phyloP scores from a whole-genome alignment of 1,140 invertebrate species.

The Eumaeus atala region DNA sequence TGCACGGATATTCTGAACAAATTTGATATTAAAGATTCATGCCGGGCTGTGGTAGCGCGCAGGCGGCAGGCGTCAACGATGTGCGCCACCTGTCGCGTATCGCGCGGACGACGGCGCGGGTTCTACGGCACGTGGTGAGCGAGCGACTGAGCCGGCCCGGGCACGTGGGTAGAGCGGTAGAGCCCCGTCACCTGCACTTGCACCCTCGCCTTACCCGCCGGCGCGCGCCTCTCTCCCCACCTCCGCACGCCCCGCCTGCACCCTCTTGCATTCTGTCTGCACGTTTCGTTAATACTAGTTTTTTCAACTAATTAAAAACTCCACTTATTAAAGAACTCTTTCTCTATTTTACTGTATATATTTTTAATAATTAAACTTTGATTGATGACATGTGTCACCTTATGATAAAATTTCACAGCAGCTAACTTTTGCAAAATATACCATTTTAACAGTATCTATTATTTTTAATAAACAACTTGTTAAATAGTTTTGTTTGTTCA shows the following conservation, averaged over 20 bases:
- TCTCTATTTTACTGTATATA: too few relatives aligned
- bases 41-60: constrained; percentile 45
- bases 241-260: constrained; percentile 31
- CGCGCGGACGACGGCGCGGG: constrained; percentile 23
- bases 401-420: too few relatives aligned
- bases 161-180: constrained; percentile 54
- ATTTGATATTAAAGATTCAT: constrained; percentile 55
- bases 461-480: too few relatives aligned
- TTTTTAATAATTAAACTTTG: too few relatives aligned
- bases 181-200: constrained; percentile 59
- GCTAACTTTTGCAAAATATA: too few relatives aligned
- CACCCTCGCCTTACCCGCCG: constrained; percentile 28
- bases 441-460: too few relatives aligned
- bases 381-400: too few relatives aligned
- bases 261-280: constrained; percentile 30
- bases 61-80: constrained; percentile 56
- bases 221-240: constrained; percentile 19
- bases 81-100: constrained; percentile 59
- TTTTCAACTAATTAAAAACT: too few relatives aligned
- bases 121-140: constrained; percentile 32
- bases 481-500: too few relatives aligned
- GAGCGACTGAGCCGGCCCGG: constrained; percentile 54
- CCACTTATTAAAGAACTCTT: too few relatives aligned
- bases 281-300: constrained; percentile 26
- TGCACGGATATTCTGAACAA: constrained; percentile 44